A percentile compares a stretch with the other conserved stretches of the same genome.
Evolutionary conservation across 2,888 invertebrate genomes (phyloP).

Genomic region (Eristalinus aeneus): DNA sequence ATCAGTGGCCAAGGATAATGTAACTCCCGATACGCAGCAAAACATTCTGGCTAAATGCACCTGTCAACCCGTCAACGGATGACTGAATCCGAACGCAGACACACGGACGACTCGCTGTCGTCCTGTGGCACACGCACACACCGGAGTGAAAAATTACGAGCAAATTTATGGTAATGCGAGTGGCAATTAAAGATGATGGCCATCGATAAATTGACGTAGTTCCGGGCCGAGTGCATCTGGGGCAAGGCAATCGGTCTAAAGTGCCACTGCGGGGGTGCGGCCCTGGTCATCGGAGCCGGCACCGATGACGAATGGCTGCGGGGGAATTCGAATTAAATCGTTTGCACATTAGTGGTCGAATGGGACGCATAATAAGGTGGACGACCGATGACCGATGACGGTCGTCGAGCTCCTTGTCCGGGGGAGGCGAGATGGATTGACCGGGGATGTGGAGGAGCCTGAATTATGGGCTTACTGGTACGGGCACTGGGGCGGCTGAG

Average conservation of each 20-base stretch:
- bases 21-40: constrained; percentile 42
- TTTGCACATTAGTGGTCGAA: constrained; percentile 67
- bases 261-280: constrained; percentile 16
- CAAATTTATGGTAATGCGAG: constrained; percentile 64
- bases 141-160: constrained; percentile 57
- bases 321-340: constrained; percentile 63
- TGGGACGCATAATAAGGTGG: constrained; percentile 65
- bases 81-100: constrained; percentile 17
- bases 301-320: constrained; percentile 45
- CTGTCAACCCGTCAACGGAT: constrained; percentile 61
- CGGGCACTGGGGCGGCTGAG: not conserved
- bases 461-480: constrained; percentile 35
- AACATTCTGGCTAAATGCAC: constrained; percentile 42
- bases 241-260: constrained; percentile 34
- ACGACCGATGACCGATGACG: not conserved
- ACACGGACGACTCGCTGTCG: constrained; percentile 28
- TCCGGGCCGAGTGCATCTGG: constrained; percentile 55
- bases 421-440: constrained; percentile 33
- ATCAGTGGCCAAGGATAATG: constrained; percentile 64
- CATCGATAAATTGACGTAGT: constrained; percentile 66
- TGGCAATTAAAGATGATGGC: constrained; percentile 66
- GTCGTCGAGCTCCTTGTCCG: not conserved
- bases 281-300: not conserved
- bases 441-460: constrained; percentile 4
- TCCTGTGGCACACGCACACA: not conserved